Evolutionary conservation across 2,888 invertebrate species (phyloP), one percentile per base, ranked within the genome.

Genomic region (Coleophora deauratella): DNA sequence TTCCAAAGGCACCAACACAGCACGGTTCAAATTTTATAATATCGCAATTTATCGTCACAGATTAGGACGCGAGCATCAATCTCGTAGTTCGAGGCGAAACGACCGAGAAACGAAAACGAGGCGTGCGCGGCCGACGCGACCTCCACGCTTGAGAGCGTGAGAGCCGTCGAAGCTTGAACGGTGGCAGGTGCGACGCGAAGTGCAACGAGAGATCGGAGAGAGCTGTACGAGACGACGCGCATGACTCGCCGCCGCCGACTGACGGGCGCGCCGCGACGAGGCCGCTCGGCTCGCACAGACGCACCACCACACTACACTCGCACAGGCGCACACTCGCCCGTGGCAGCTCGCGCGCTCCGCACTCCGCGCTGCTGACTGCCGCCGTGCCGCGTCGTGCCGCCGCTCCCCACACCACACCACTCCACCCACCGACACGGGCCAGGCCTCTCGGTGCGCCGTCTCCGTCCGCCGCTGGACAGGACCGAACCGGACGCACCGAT

Each of bases 191-290:
- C 56, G 70, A 67, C 70, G 66, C 55, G 65, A 62, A 70, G 63
- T 70, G 66, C 72, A 70, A 68, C 68, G 57, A 54, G 49, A 62
- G 54, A 57, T 55, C 68, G 48, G 62, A 64, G 64, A 66, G 69
- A 70, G 60, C 57, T 66, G 62, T 60, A 76, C 77, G 69, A 75
- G 72, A 79, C 82, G 76, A 77, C 80, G 74, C 78, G 84, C 78
- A 79, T 78, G 84, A 78, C 78, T 81, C 72, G 80, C 77, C 72
- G 78, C 74, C 81, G 81, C 75, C 81, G 77, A 84, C 84, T 84
- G 82, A 81, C 78, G 80, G 68, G 74, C 79, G 79, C 78, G 75
- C 78, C 76, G 77, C 75, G 72, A 62, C 75, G 71, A 70, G 64
- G 21, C 21, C 21, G 21, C 63, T 72, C 65, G 68, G 58, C 60